Base-by-base conservation (phyloP, 2,113 vertebrate genomes). In the Malurus elegans region DNA sequence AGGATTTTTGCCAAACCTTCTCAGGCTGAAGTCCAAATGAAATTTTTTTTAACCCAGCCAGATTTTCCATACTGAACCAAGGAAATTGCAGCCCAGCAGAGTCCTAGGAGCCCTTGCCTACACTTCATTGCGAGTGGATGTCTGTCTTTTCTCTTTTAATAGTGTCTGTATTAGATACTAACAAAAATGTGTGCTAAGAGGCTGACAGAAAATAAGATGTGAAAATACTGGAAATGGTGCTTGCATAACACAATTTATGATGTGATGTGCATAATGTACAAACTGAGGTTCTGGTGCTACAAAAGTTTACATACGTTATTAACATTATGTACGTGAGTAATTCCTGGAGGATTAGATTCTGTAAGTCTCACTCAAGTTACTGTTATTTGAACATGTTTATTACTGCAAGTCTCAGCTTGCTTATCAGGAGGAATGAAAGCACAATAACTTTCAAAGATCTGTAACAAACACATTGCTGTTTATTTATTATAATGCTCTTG, bases 1-100 rank as follows among this genome's bases (percentile, higher is more conserved):
- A 96, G 88, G 95, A 96, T 71, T 83, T 95, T 93, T 96, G 90
- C 95, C 94, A 97, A 62, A 92, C 17, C 12, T 88, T 88, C 47
- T 71, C 72, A 83, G 94, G 85, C 82, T 92, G 64, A 90, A 74
- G 18, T 92, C 90, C 92, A 96, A 92, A 76, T 78, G 24, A 78
- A 24, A 2, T 81, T 86, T 78, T 78, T 93, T 97, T 93, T 60
- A 83, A 73, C 51, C 28, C n/a, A 67, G 60, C 24, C 79, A 86
- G 47, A 71, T 95, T 95, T 96, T 96, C 88, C 79, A 25, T 86
- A 60, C 38, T 80, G 82, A 91, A 88, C 79, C 88, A 83, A 84
- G 65, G 78, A 82, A 92, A 94, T 8, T 80, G 64, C 36, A 92
- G 60, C 34, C 60, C 64, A 74, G 38, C 18, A 58, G 71, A 80